phyloP scores from a whole-genome alignment of 2,888 invertebrate species.

The Spialia ferax region DNA sequence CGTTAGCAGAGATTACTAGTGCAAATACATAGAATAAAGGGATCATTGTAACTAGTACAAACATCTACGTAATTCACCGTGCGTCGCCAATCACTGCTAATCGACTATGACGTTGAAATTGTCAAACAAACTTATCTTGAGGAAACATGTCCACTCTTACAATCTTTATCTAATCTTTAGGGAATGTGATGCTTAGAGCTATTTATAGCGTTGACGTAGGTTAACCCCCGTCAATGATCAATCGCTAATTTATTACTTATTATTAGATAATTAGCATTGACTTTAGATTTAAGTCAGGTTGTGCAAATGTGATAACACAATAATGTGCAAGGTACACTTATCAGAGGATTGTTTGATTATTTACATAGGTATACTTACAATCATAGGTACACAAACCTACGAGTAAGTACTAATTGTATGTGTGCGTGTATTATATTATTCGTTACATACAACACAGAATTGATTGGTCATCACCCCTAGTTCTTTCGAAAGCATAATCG shows the following conservation, averaged over 20 bases:
- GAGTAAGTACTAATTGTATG: too few species aligned
- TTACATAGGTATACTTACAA: too few species aligned
- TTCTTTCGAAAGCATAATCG: too few species aligned
- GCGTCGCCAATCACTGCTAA: constrained; percentile 45
- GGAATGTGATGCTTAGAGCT: constrained; percentile 13
- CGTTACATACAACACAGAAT: too few species aligned
- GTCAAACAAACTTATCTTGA: constrained; percentile 42
- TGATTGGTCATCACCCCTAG: too few species aligned
- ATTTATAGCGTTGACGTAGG: constrained; percentile 14
- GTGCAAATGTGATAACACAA: background rate
- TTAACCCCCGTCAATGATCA: constrained; percentile 20
- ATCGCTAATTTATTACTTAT: background rate
- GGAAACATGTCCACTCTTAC: constrained; percentile 28
- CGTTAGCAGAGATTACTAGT: background rate
- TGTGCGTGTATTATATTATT: too few species aligned
- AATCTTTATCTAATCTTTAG: constrained; percentile 25
- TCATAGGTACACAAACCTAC: too few species aligned
- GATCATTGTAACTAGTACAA: constrained; percentile 38
- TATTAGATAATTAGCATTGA: too few species aligned
- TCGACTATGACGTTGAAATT: constrained; percentile 42
- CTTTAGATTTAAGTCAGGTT: background rate
- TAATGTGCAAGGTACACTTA: too few species aligned
- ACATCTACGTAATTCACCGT: constrained; percentile 46
- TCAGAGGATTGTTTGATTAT: too few species aligned
- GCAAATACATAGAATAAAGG: constrained; percentile 15